Evolutionary conservation across 2,888 invertebrate genomes (phyloP).

Genomic region (Lasioglossum calceatum): DNA sequence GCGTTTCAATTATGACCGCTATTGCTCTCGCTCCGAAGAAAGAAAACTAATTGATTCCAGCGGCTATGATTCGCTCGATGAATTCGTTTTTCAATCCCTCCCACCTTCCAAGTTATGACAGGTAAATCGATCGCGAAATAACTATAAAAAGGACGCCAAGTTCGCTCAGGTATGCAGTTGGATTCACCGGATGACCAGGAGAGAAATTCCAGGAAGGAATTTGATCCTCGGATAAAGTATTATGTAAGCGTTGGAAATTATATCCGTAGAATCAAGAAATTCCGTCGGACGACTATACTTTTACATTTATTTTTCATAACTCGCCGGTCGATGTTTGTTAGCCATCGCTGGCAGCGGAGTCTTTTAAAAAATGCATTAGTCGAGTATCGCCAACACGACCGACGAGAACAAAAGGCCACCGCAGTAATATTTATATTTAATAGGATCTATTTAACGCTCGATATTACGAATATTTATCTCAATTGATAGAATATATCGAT

Average conservation of each 20-base stretch:
- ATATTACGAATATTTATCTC: not conserved
- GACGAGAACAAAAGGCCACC: not conserved
- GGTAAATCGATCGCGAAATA: not conserved
- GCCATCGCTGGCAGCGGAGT: not conserved
- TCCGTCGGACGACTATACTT: not conserved
- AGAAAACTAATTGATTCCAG: no score
- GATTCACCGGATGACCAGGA: slow-evolving; percentile 13
- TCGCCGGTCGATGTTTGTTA: not conserved
- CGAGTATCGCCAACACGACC: not conserved
- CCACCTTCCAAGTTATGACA: no score
- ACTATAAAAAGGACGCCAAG: not conserved
- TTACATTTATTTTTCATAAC: not conserved
- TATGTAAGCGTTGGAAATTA: not conserved
- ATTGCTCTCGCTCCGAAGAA: not conserved
- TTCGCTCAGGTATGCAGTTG: slow-evolving; percentile 30
- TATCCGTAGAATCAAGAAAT: not conserved
- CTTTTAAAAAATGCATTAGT: not conserved
- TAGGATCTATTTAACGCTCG: not conserved
- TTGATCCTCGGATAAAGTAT: slow-evolving; percentile 17
- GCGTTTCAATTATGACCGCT: not conserved
- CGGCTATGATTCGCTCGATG: no score
- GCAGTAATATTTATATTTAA: not conserved
- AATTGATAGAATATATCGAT: not conserved
- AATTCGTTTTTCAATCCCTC: no score
- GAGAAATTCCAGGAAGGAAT: slow-evolving; percentile 41